These are phyloP conservation scores for Myotis myotis DNA, from an alignment of 2,797 vertebrate species.

Conservation along the genomic window DNA sequence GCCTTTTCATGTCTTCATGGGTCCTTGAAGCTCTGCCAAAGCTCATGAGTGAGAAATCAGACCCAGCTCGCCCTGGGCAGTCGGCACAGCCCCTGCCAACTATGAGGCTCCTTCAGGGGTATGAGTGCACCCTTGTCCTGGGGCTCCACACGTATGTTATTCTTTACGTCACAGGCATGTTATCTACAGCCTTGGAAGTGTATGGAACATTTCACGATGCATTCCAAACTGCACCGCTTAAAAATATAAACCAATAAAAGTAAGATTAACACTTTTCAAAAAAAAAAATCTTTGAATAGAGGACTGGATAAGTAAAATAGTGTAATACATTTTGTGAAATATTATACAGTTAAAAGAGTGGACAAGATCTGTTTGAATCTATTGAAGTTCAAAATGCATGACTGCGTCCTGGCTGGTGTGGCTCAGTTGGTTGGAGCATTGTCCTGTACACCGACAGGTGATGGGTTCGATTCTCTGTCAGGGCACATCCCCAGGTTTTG, in stretches of 20 bases:
- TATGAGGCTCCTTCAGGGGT: not conserved
- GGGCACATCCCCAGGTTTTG: not conserved
- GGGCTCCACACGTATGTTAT: fast-evolving
- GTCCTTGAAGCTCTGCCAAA: slow-evolving; percentile 26
- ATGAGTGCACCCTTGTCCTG: not conserved
- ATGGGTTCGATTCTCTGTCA: not conserved
- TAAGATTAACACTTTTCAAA: not conserved
- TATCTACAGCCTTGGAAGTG: not conserved
- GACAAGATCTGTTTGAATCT: not conserved
- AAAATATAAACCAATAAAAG: not conserved
- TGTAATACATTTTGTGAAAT: not conserved
- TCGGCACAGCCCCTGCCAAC: not conserved
- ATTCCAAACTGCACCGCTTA: not conserved
- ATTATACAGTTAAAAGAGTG: not conserved
- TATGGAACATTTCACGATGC: not conserved
- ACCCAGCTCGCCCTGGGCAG: not conserved
- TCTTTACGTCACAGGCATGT: not conserved
- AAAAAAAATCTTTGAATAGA: not conserved
- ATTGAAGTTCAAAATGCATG: not conserved
- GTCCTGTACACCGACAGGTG: not conserved
- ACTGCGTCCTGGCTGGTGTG: not conserved
- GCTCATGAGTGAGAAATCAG: slow-evolving; percentile 25
- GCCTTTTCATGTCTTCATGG: slow-evolving; percentile 30
- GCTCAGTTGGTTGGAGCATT: not conserved
- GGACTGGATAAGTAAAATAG: not conserved